A percentile compares a stretch with the other conserved stretches of the same genome.
Evolutionary conservation across 2,888 invertebrate species (phyloP).

Genomic region (Hybos culiciformis): DNA sequence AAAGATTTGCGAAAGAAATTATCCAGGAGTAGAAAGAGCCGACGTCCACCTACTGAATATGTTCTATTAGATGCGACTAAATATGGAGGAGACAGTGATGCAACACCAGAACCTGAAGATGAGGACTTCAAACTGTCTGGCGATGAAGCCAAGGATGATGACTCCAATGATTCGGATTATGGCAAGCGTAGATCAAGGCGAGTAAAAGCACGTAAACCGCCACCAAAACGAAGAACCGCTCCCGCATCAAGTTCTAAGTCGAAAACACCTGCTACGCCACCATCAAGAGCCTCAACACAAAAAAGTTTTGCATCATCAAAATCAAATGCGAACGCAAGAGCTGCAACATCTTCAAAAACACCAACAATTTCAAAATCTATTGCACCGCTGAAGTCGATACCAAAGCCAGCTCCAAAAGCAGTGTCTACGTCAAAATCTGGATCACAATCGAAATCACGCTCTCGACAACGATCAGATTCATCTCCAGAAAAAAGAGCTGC

Average conservation of each 20-base stretch:
- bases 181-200: conserved; percentile 17
- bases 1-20: conserved; percentile 30
- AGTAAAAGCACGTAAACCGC: neutral
- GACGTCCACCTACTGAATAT: conserved; percentile 29
- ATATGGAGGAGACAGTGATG: conserved; percentile 13
- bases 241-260: neutral
- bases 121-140: conserved; percentile 34
- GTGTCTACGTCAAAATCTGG: neutral
- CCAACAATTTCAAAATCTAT: neutral
- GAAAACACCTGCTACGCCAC: neutral
- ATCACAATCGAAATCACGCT: too few relatives aligned
- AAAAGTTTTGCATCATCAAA: neutral
- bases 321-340: neutral
- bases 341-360: neutral
- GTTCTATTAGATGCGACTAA: conserved; percentile 32
- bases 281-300: neutral
- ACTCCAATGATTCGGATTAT: conserved; percentile 25
- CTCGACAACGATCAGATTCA: conserved; percentile 2
- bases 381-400: neutral
- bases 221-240: neutral
- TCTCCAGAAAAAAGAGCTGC: conserved; percentile 12
- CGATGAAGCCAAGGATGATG: conserved; percentile 25
- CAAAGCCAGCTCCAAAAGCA: neutral
- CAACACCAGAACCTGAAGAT: conserved; percentile 23
- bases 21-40: conserved; percentile 32